Percentiles rank a stretch among this genome's conserved stretches.
phyloP scores from a whole-genome alignment of 2,888 invertebrate genomes.

The Cactoblastis cactorum region DNA sequence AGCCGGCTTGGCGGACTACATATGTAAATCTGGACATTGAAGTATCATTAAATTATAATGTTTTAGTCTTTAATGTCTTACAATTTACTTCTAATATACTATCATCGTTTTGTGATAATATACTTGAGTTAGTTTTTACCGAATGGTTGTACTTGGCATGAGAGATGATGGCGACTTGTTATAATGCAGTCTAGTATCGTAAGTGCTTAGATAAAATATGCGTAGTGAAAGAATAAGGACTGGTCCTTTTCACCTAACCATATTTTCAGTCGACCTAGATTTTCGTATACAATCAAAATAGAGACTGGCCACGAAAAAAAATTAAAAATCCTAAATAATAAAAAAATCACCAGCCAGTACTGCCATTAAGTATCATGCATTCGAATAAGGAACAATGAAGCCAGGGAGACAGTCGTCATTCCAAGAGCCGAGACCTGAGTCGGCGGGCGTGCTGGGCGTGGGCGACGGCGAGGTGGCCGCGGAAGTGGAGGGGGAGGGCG shows the following conservation, averaged over 20 bases:
- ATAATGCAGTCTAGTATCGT: no score
- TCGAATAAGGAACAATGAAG: not conserved
- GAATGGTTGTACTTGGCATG: conserved; percentile 3
- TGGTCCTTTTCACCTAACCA: no score
- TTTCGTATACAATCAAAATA: no score
- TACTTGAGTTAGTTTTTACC: conserved; percentile 8
- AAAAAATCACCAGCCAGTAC: conserved; percentile 1
- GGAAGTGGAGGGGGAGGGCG: conserved; percentile 37
- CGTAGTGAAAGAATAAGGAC: no score
- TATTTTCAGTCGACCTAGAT: no score
- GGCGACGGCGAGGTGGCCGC: conserved; percentile 73
- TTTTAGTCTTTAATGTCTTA: no score
- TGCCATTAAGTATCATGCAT: not conserved
- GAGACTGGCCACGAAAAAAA: not conserved
- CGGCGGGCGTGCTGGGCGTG: conserved; percentile 77
- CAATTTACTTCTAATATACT: no score
- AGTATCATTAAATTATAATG: no score
- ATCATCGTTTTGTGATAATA: not conserved
- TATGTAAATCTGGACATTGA: not conserved
- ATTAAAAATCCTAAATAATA: no score
- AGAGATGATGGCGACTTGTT: not conserved
- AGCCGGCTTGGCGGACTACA: not conserved
- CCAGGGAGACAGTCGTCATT: conserved; percentile 33
- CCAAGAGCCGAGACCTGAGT: conserved; percentile 69
- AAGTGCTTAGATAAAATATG: no score